Conservation (phyloP, 2,888 invertebrate genomes). For the Cheilosia variabilis region DNA sequence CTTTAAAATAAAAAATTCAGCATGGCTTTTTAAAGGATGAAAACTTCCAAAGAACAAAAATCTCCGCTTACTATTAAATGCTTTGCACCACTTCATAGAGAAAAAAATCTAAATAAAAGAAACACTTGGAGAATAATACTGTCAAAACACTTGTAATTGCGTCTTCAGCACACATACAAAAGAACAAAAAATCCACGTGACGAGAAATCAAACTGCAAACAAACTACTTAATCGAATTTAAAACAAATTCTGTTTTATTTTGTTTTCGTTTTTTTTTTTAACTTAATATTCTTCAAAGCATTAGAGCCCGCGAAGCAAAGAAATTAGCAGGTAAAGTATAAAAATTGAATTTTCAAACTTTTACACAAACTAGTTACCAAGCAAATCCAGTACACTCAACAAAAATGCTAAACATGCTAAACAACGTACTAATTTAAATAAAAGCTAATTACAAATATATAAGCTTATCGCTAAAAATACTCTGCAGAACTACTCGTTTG, state of each 20-base stretch:
- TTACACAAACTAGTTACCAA: constrained; percentile 33
- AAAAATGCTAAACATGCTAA: constrained; percentile 28
- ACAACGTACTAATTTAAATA: constrained; percentile 24
- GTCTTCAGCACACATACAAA: constrained; percentile 60
- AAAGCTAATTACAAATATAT: not conserved
- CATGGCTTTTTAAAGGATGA: constrained; percentile 36
- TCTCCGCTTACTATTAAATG: constrained; percentile 10
- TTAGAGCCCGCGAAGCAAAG: constrained; percentile 23
- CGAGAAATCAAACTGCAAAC: constrained; percentile 11
- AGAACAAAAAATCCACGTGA: constrained; percentile 18
- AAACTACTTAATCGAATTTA: constrained; percentile 7
- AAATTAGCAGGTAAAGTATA: constrained; percentile 50
- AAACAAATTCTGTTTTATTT: constrained; percentile 5
- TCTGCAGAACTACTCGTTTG: constrained; percentile 2
- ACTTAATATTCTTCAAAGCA: not conserved
- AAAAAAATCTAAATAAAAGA: constrained; percentile 4
- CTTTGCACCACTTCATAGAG: constrained; percentile 33
- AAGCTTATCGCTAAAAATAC: constrained; percentile 20
- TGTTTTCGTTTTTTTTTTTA: not conserved
- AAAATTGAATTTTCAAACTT: constrained; percentile 24
- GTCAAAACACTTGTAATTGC: constrained; percentile 65
- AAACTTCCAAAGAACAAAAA: not conserved
- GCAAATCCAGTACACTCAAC: constrained; percentile 31
- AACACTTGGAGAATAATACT: constrained; percentile 21
- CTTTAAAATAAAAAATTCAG: constrained; percentile 14